Evolutionary conservation across 2,888 invertebrate species (phyloP).

Genomic region (Ophion ellenae): DNA sequence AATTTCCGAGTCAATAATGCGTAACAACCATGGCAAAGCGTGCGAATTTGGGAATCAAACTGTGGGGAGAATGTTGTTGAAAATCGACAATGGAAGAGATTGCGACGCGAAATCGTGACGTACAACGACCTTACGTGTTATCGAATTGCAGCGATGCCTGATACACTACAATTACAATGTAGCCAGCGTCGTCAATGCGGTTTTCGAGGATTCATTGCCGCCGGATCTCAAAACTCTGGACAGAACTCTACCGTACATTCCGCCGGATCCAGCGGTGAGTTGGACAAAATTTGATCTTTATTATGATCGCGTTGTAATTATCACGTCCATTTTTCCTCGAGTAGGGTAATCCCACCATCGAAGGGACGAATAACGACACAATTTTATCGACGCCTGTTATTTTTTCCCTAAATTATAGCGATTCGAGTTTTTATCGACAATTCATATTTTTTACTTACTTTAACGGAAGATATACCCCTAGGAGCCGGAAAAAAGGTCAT

Average conservation of each 20-base stretch:
- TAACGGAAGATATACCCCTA: too few species aligned
- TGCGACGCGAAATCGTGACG: not conserved
- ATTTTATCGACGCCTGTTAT: too few species aligned
- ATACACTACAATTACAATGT: slow-evolving; percentile 90
- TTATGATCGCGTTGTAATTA: not conserved
- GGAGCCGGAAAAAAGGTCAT: too few species aligned
- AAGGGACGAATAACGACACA: too few species aligned
- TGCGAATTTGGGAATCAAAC: too few species aligned
- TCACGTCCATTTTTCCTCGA: not conserved
- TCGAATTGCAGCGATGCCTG: slow-evolving; percentile 88
- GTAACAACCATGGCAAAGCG: not conserved
- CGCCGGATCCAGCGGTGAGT: slow-evolving; percentile 86
- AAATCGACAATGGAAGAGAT: too few species aligned
- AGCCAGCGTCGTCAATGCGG: slow-evolving; percentile 91
- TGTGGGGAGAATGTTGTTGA: too few species aligned
- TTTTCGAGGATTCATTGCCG: slow-evolving; percentile 91
- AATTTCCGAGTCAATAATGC: too few species aligned
- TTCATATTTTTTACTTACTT: too few species aligned
- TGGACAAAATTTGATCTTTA: not conserved
- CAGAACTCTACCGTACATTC: slow-evolving; percentile 86
- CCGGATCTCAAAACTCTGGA: slow-evolving; percentile 84
- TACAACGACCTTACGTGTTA: not conserved
- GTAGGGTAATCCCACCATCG: not conserved
- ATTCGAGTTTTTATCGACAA: too few species aligned
- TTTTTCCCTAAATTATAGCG: too few species aligned